Percentiles rank a stretch among this genome's conserved stretches.
These are phyloP conservation scores for Sarcophilus harrisii DNA, from an alignment of 2,797 vertebrate species.

Conservation along the genomic window DNA sequence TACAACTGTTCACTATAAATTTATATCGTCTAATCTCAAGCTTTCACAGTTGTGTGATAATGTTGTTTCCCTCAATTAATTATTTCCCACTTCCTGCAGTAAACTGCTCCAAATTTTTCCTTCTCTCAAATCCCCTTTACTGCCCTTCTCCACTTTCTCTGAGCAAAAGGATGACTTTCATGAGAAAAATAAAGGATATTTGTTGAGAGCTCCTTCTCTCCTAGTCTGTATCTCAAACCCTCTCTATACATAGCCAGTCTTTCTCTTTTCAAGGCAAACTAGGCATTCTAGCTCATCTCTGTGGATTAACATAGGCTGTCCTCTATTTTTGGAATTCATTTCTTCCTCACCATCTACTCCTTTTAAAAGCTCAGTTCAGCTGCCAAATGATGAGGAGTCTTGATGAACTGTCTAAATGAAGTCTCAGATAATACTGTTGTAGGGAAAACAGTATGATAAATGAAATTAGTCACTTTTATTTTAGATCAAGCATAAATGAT, in stretches of 20 bases:
- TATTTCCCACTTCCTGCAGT: not conserved
- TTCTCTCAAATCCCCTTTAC: not conserved
- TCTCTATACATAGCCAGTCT: not conserved
- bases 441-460: slow-evolving; percentile 16
- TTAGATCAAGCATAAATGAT: slow-evolving; percentile 35
- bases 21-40: not conserved
- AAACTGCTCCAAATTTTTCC: not conserved
- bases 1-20: not conserved
- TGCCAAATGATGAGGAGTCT: not conserved
- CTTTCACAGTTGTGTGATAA: not conserved
- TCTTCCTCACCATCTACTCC: not conserved
- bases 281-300: not conserved
- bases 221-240: not conserved
- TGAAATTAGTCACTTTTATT: slow-evolving; percentile 18
- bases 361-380: not conserved
- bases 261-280: not conserved
- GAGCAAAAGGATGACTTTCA: not conserved
- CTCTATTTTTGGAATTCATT: not conserved
- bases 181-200: not conserved
- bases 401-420: not conserved
- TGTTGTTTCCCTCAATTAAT: not conserved
- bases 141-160: not conserved
- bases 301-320: not conserved
- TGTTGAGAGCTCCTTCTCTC: not conserved
- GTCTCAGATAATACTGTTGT: not conserved